Conservation (phyloP, 2,888 invertebrate genomes). For the Leptura quadrifasciata region DNA sequence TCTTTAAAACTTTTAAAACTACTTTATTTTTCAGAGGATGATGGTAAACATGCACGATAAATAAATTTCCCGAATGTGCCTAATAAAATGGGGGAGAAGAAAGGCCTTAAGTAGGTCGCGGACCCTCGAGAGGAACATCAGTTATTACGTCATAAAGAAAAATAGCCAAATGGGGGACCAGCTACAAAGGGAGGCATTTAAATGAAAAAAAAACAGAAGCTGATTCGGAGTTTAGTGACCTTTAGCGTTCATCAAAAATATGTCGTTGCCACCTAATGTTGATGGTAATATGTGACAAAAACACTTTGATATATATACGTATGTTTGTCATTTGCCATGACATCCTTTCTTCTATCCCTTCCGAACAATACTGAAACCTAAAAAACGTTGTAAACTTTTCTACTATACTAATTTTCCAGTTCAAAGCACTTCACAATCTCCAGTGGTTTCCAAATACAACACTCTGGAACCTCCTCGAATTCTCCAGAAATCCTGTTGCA, state of each 20-base stretch:
- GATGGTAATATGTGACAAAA: too few species aligned
- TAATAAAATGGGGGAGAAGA: constrained; percentile 12
- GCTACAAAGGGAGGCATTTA: constrained; percentile 21
- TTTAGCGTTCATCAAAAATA: neutral
- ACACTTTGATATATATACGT: too few species aligned
- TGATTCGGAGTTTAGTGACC: constrained; percentile 17
- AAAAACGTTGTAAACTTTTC: too few species aligned
- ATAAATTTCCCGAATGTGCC: constrained; percentile 33
- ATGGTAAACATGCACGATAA: constrained; percentile 27
- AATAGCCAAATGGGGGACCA: constrained; percentile 27
- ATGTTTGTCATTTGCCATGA: too few species aligned
- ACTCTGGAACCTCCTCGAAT: too few species aligned
- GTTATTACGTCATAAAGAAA: constrained; percentile 36
- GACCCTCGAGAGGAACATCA: constrained; percentile 30
- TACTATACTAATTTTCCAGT: too few species aligned
- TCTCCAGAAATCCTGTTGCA: too few species aligned
- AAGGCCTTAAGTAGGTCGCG: constrained; percentile 25
- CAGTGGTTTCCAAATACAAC: too few species aligned
- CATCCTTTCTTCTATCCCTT: too few species aligned
- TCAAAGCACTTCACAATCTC: too few species aligned
- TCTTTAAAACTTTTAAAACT: constrained; percentile 12
- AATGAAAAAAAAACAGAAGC: constrained; percentile 26
- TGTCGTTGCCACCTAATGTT: too few species aligned
- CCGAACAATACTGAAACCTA: too few species aligned
- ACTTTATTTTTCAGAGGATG: constrained; percentile 6